Base-by-base conservation (phyloP, 2,888 invertebrate species). In the Apodemia duryi region DNA sequence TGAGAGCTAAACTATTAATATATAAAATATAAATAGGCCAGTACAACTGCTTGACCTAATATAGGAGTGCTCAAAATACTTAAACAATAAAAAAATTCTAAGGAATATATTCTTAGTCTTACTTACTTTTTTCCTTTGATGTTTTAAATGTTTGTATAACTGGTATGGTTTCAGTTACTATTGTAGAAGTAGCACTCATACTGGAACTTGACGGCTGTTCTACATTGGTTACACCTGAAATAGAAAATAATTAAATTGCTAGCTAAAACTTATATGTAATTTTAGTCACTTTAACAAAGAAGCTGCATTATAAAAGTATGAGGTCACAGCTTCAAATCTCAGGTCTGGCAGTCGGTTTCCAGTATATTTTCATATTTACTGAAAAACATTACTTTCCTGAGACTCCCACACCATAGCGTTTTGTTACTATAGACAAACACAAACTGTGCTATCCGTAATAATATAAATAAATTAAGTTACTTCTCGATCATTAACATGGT, bases 161-260 rank as follows among this genome's bases (percentile, higher is more conserved):
- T 51, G 51, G 51, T n/a, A 51, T n/a, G 21, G 51, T 51, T 13
- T 11, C 51, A 51, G 5, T 13, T 51, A 6, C 21, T 21, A 6
- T 3, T 11, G 11, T 6, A 6, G 21, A 13, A 51, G 1, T 7
- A 49, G 4, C 11, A 49, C 21, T 51, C 6, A n/a, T 2, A n/a
- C 51, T 51, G 21, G 51, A 51, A 51, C 51, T n/a, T n/a, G 51
- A 51, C 21, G 51, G 51, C 51, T 51, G 13, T 51, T 51, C 51
- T 21, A 51, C 13, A 5, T 51, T 21, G n/a, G 21, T 6, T 6
- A 11, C 51, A n/a, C 6, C 13, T n/a, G 21, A 13, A 51, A 51
- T 6, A 51, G 6, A 13, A 51, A n/a, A 51, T 5, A n/a, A 21
- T 21, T 21, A 21, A 21, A 21, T 21, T 21, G 21, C 21, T 21